Evolutionary conservation across 2,888 invertebrate species (phyloP).

Genomic region (Mythimna loreyi): DNA sequence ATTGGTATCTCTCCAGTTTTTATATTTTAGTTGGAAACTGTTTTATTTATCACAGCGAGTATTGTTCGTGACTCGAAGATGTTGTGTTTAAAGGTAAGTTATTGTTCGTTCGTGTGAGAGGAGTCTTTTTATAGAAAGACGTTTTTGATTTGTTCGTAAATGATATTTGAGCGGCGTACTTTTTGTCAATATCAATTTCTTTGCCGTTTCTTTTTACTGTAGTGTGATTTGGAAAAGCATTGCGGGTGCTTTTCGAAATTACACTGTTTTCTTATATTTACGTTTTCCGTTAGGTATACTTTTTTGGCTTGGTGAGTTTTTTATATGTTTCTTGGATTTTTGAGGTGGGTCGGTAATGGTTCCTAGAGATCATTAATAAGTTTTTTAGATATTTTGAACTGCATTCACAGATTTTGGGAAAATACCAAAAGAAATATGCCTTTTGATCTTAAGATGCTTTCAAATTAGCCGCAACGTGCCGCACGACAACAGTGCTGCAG

Average conservation of each 20-base stretch:
- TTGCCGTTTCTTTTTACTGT: not conserved
- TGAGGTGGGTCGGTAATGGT: too few relatives aligned
- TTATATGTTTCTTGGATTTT: too few relatives aligned
- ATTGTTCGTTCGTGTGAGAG: constrained; percentile 50
- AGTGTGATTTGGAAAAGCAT: not conserved
- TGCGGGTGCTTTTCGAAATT: too few relatives aligned
- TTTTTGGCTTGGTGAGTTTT: not conserved
- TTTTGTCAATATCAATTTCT: constrained; percentile 12
- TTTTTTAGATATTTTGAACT: too few relatives aligned
- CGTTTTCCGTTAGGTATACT: not conserved
- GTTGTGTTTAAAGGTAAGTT: constrained; percentile 62
- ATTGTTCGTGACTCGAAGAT: constrained; percentile 61
- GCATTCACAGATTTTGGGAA: too few relatives aligned
- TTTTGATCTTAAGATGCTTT: too few relatives aligned
- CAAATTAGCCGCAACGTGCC: too few relatives aligned
- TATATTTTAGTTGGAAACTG: constrained; percentile 65
- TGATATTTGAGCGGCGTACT: constrained; percentile 12
- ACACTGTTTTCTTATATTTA: not conserved
- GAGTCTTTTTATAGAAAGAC: constrained; percentile 33
- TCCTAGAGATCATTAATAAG: too few relatives aligned
- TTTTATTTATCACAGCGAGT: constrained; percentile 62
- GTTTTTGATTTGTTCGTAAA: constrained; percentile 41
- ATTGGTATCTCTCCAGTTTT: constrained; percentile 81
- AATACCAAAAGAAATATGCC: too few relatives aligned
- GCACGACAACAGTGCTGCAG: too few relatives aligned